Conservation (phyloP, 1,140 invertebrate genomes). For the Leptopilina clavipes region DNA sequence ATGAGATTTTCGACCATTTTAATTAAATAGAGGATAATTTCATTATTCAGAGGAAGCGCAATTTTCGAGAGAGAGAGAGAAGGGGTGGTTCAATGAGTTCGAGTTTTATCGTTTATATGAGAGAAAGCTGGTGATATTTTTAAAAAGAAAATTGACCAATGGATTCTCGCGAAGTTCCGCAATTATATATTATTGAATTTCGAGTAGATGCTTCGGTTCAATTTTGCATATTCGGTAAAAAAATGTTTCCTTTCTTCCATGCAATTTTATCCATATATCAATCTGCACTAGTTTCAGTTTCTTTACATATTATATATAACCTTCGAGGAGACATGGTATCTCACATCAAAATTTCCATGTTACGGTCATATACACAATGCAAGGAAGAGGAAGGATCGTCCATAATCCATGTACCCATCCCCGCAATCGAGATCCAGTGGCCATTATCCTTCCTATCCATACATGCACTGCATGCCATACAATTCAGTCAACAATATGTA, state of each 20-base stretch:
- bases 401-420: conserved; percentile 27
- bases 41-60: not conserved
- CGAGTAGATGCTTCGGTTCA: not conserved
- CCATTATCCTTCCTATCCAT: conserved; percentile 31
- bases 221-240: conserved; percentile 11
- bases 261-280: no score
- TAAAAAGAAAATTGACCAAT: conserved; percentile 4
- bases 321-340: not conserved
- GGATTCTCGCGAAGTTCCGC: not conserved
- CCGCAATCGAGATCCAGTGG: conserved; percentile 6
- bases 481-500: conserved; percentile 23
- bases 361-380: not conserved
- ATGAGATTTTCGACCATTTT: not conserved
- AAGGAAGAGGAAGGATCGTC: conserved; percentile 20
- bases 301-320: not conserved
- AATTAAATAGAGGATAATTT: conserved; percentile 18
- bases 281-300: not conserved
- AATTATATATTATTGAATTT: conserved; percentile 22
- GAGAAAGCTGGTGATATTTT: conserved; percentile 12
- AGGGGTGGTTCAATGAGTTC: not conserved
- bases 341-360: conserved; percentile 21
- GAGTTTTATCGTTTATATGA: conserved; percentile 7
- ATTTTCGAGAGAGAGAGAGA: not conserved
- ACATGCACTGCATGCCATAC: conserved; percentile 10
- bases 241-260: not conserved